A percentile compares a stretch with the other conserved stretches of the same genome.
Conservation (phyloP, 2,888 invertebrate species). For the Lumbricus terrestris region DNA sequence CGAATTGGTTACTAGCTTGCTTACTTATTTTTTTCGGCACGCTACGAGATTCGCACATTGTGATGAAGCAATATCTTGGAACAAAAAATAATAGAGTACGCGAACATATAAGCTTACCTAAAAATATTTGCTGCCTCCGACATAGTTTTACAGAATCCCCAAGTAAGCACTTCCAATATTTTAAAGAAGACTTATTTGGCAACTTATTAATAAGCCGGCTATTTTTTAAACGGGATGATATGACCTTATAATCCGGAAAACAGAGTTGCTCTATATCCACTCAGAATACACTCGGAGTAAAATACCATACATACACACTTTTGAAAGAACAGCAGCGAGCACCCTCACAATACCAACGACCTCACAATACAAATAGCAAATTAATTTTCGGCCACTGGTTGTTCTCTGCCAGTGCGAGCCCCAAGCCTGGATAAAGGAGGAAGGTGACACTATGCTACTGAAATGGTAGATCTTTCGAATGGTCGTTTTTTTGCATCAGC, state of each 20-base stretch:
- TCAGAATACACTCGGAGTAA: background rate
- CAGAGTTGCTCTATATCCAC: background rate
- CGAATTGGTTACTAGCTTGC: too few relatives aligned
- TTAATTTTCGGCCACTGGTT: too few relatives aligned
- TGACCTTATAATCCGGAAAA: background rate
- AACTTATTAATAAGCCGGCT: too few relatives aligned
- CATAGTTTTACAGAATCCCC: background rate
- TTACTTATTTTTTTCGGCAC: too few relatives aligned
- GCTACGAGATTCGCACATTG: background rate
- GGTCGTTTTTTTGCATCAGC: too few relatives aligned
- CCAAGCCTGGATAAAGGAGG: too few relatives aligned
- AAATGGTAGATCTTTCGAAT: too few relatives aligned
- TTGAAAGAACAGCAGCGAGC: background rate
- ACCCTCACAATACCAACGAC: too few relatives aligned
- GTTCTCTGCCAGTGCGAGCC: too few relatives aligned
- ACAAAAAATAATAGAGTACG: background rate
- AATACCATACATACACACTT: background rate
- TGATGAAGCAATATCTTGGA: background rate
- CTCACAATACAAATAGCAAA: too few relatives aligned
- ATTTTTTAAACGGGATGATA: background rate
- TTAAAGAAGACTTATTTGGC: background rate
- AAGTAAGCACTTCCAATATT: background rate
- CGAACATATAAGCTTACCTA: background rate
- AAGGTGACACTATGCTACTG: too few relatives aligned
- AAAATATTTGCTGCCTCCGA: conserved; percentile 4